Evolutionary conservation across 2,888 invertebrate genomes (phyloP), one percentile per base, ranked within the genome.

Genomic region (Nesidiocoris tenuis): DNA sequence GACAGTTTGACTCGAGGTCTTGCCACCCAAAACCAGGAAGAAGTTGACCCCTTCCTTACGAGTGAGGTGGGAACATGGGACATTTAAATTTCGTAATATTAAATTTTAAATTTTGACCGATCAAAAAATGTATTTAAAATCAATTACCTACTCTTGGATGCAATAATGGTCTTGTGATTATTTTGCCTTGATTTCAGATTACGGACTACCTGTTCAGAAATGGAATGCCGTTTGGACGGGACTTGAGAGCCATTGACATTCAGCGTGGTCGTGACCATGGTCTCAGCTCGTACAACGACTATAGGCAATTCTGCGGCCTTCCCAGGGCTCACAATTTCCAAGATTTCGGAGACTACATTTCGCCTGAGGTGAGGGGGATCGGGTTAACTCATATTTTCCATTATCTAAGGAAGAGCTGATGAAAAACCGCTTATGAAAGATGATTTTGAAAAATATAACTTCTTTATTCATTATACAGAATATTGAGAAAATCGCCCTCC

Each of bases 221-320:
- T 21, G 89, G 88, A 78, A 88, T 87, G 82, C 88, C 89, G 1
- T 90, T 95, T 79, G 95, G 95, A 0, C 85, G 88, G 9, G 95
- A 95, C 83, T 85, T 95, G 77, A 88, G 92, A 61, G 90, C 95
- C 0, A 88, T 90, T 39, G 94, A 95, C 82, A 90, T 95, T 78
- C 95, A 95, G 82, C 88, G 95, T 78, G 92, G 92, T 79, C 88
- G 95, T 66, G 95, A 95, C 83, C 95, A 95, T 81, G 95, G 92
- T 12, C 85, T 95, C 39, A 92, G 91, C 2, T 88, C 89, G 0
- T 95, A 95, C 83, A 90, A 91, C 77, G 88, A 90, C 76, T 90
- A 90, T 81, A 87, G 97, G 74, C 88, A 89, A 9, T 90, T 90
- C 79, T 94, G 94, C 81, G 91, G 92, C 0, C 83, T 94, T 9